Conservation (phyloP, 2,113 vertebrate genomes). For the Rafetus swinhoei region DNA sequence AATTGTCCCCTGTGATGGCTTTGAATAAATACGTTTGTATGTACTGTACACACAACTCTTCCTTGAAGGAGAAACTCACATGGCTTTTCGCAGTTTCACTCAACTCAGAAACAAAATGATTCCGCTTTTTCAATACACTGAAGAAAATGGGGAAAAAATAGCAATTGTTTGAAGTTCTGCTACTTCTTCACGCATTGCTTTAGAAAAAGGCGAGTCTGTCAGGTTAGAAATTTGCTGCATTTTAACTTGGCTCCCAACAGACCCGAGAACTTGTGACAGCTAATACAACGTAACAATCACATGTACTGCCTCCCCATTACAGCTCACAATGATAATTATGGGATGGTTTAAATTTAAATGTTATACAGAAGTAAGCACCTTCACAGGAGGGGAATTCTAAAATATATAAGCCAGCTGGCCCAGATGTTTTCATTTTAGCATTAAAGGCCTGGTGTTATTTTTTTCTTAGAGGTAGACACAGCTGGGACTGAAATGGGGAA, state of each 20-base stretch:
- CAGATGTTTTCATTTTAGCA: not conserved
- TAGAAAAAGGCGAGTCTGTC: not conserved
- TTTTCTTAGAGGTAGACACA: not conserved
- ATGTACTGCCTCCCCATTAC: not conserved
- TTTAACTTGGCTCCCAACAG: not conserved
- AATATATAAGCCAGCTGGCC: accelerated
- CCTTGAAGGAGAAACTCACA: not conserved
- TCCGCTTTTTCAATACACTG: not conserved
- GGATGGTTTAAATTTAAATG: not conserved
- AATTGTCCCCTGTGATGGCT: not conserved
- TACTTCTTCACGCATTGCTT: not conserved
- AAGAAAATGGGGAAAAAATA: not conserved
- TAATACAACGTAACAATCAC: not conserved
- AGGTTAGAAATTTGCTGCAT: not conserved
- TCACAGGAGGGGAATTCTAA: not conserved
- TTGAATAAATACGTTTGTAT: not conserved
- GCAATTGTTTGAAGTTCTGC: not conserved
- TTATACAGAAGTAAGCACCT: not conserved
- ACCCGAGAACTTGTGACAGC: accelerated
- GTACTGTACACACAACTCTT: not conserved
- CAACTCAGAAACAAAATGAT: not conserved
- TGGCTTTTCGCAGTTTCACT: not conserved
- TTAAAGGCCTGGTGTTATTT: not conserved
- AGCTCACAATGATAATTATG: not conserved
- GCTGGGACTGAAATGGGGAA: not conserved